A percentile compares a stretch with the other conserved stretches of the same genome.
Evolutionary conservation across 2,113 vertebrate genomes (phyloP).

Genomic region (Solea senegalensis): DNA sequence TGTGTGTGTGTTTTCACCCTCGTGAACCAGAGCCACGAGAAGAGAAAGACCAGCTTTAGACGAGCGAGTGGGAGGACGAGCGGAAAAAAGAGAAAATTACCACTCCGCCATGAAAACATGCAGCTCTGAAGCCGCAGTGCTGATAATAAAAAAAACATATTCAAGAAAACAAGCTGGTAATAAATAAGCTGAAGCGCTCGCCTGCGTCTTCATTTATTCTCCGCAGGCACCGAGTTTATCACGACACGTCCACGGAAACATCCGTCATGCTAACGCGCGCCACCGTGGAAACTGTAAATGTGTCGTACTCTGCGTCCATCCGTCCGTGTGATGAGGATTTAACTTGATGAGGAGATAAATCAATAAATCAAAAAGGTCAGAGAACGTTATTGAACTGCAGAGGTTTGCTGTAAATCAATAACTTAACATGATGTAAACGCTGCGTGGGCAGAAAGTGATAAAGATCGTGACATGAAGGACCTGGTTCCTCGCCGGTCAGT

Average conservation of each 20-base stretch:
- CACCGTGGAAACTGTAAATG: constrained; percentile 30
- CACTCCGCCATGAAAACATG: constrained; percentile 51
- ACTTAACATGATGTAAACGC: no score
- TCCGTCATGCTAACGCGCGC: constrained; percentile 42
- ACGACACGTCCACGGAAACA: constrained; percentile 41
- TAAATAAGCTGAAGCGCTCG: constrained; percentile 46
- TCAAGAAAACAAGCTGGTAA: constrained; percentile 12
- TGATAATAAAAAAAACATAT: constrained; percentile 24
- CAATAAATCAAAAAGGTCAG: no score
- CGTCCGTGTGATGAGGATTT: no score
- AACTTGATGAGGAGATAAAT: constrained; percentile 30
- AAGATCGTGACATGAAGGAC: no score
- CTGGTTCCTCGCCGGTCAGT: no score
- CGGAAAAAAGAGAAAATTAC: constrained; percentile 33
- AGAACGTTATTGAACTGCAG: no score
- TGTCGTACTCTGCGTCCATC: constrained; percentile 34
- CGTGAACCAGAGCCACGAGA: constrained; percentile 45
- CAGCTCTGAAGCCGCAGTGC: constrained; percentile 33
- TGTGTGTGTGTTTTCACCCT: constrained; percentile 57
- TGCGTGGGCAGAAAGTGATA: no score
- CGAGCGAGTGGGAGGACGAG: constrained; percentile 65
- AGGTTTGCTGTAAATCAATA: no score
- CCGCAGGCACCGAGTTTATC: constrained; percentile 51
- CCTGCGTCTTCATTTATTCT: constrained; percentile 40
- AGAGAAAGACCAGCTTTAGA: constrained; percentile 46